Base-by-base conservation (phyloP, 2,888 invertebrate genomes). In the Dorcus parallelipipedus region DNA sequence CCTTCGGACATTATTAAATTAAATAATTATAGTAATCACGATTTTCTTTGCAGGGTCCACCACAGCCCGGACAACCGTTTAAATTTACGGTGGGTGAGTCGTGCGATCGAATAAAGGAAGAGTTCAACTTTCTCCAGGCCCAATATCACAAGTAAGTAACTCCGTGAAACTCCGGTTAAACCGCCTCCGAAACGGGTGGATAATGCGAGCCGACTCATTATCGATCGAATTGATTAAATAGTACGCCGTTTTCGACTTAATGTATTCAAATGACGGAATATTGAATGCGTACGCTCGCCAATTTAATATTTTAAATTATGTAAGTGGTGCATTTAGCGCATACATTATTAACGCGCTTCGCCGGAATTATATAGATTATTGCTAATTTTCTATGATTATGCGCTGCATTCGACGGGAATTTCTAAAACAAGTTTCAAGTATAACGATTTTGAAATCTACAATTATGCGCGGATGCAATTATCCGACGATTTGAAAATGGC, bases 51-150 rank as follows among this genome's bases (percentile, higher is more conserved):
- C 85, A 91, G 90, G 90, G 90, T 73, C 90, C 90, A 65, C 91
- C 91, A 66, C 94, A 93, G 77, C 90, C 93, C 65, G 93, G 92
- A 41, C 95, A 95, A 80, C 93, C 92, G 62, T 93, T 95, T 79
- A 95, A 95, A 81, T 95, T 95, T 80, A 94, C 95, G 63, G 91
- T 96, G 64, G 88, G 89, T 56, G 96, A 96, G 80, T 91, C 93
- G 62, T 95, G 95, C 80, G 95, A 96, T 81, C 84, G 95, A 78
- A 95, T 96, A 72, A 96, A 96, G 79, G 95, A 96, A 79, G 95
- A 96, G 80, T 96, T 96, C 79, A 93, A 91, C 80, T 95, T 94
- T 80, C 84, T 96, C 56, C 95, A 96, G 79, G 93, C 95, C 63
- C 95, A 96, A 82, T 95, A 95, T 81, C 95, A 96, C 83, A 93